These are phyloP conservation scores for Drosophila tani DNA, from an alignment of 1,140 invertebrate genomes.

Conservation along the genomic window DNA sequence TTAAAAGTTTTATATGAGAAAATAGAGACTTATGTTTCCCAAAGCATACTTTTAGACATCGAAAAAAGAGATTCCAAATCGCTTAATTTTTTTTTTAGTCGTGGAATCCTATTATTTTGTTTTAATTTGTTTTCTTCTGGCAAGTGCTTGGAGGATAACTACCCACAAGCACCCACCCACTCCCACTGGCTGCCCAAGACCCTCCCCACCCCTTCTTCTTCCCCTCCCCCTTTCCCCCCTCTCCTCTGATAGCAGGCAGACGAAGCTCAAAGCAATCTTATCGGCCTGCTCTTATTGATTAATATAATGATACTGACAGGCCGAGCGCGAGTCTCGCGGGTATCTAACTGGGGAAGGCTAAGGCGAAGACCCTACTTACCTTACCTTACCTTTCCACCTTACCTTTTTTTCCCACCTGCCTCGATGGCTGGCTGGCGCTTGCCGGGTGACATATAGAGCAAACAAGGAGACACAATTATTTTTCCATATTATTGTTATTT, in stretches of 20 bases:
- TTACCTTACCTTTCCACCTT: neutral
- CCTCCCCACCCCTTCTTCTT: neutral
- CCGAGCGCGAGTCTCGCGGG: slow-evolving; percentile 26
- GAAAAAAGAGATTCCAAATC: neutral
- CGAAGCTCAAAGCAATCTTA: slow-evolving; percentile 60
- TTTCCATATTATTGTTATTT: slow-evolving; percentile 63
- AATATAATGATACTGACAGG: slow-evolving; percentile 71
- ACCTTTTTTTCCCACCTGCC: neutral
- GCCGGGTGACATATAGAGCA: slow-evolving; percentile 46
- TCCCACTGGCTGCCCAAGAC: neutral
- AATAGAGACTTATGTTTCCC: too few species aligned
- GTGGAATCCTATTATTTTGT: neutral
- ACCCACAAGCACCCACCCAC: slow-evolving; percentile 4
- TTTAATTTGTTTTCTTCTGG: neutral
- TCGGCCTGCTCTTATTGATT: slow-evolving; percentile 77
- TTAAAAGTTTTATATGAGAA: too few species aligned
- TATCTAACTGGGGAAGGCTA: slow-evolving; percentile 48
- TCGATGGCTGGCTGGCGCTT: slow-evolving; percentile 56
- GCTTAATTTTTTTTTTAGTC: accelerated
- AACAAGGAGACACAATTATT: slow-evolving; percentile 64
- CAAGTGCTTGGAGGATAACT: slow-evolving; percentile 9
- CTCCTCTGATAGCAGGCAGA: slow-evolving; percentile 27
- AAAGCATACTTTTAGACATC: neutral
- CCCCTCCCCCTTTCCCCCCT: neutral
- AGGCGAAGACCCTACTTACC: slow-evolving; percentile 11